These are phyloP conservation scores for Zygogramma bicolorata DNA, from an alignment of 2,888 invertebrate genomes.

Conservation along the genomic window DNA sequence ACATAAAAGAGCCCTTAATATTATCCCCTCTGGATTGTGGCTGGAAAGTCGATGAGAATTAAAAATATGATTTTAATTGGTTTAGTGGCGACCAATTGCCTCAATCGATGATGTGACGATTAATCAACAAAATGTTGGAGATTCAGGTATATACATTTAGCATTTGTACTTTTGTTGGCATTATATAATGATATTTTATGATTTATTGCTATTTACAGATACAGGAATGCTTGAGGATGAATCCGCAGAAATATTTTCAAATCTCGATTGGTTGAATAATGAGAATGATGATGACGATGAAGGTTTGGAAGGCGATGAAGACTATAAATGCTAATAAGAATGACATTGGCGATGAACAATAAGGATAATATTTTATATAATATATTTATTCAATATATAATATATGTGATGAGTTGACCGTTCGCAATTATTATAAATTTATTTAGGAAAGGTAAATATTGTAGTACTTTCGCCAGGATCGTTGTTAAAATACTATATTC, in stretches of 20 bases:
- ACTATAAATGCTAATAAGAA: no score
- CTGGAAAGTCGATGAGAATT: not conserved
- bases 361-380: not conserved
- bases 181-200: not conserved
- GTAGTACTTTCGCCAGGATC: no score
- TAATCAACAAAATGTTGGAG: not conserved
- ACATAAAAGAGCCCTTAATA: not conserved
- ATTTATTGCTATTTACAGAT: not conserved
- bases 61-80: not conserved
- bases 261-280: not conserved
- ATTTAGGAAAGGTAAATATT: not conserved
- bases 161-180: not conserved
- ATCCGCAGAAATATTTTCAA: not conserved
- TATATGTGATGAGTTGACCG: not conserved
- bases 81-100: not conserved
- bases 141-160: not conserved
- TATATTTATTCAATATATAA: no score
- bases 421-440: not conserved
- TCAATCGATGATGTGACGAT: not conserved
- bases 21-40: not conserved
- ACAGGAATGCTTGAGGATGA: not conserved
- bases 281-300: not conserved
- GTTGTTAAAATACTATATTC: not conserved
- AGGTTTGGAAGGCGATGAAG: not conserved
- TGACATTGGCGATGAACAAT: not conserved